Evolutionary conservation across 2,888 invertebrate genomes (phyloP).

Genomic region (Ophion ventricosus): DNA sequence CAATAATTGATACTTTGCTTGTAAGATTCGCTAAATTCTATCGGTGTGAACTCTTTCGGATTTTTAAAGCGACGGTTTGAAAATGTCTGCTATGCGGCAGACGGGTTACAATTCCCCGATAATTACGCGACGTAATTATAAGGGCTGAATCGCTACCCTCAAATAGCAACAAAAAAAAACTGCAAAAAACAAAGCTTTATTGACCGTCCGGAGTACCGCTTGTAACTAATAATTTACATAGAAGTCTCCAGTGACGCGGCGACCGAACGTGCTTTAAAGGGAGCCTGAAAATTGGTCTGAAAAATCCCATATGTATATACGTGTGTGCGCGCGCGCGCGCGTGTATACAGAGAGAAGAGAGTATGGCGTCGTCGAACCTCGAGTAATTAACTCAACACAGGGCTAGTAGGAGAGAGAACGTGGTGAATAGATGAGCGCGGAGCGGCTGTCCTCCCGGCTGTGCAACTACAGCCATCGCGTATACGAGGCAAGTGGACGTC

Average conservation of each 20-base stretch:
- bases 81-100: background rate
- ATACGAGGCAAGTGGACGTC: background rate
- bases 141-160: background rate
- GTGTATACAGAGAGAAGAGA: background rate
- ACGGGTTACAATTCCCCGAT: background rate
- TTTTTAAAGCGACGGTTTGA: background rate
- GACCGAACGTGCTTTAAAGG: background rate
- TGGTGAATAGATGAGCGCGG: constrained; percentile 30
- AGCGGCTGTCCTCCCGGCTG: constrained; percentile 11
- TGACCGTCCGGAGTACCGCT: background rate
- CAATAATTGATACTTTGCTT: background rate
- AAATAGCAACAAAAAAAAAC: background rate
- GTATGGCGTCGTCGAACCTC: constrained; percentile 43
- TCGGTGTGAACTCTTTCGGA: background rate
- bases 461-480: background rate
- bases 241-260: background rate
- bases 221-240: background rate
- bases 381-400: constrained; percentile 44
- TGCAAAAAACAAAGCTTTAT: background rate
- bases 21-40: background rate
- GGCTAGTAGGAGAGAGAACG: constrained; percentile 2
- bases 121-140: background rate
- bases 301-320: background rate
- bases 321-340: background rate
- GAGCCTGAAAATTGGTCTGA: background rate